Evolutionary conservation across 2,113 vertebrate genomes (phyloP), one percentile per base, ranked within the genome.

Genomic region (Ochotona curzoniae): DNA sequence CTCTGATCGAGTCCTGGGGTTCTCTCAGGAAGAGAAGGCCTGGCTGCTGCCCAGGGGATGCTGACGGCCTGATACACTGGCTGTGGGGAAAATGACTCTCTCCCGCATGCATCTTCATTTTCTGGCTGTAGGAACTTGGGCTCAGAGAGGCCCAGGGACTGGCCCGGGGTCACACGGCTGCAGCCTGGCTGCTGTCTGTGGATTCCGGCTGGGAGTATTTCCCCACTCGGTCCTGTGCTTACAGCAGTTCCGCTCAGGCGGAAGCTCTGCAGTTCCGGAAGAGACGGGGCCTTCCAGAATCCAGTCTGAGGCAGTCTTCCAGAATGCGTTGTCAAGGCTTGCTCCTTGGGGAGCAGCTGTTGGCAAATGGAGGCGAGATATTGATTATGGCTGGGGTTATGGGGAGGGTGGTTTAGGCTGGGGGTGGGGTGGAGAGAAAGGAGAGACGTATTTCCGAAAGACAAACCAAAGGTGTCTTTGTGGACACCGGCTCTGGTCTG

Each of bases 331-430:
- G 91, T 94, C 89, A 96, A 86, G 87, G 57, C 60, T 54, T 51
- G 30, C 63, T 93, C 87, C 93, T 87, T 23, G 26, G 89, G 91
- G 93, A 94, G 47, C 49, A 80, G 67, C 86, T 93, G 75, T 67
- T 96, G 95, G 96, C 91, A 93, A 90, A 86, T 26, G 71, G 38
- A 95, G 78, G 47, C 5, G 21, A 94, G 91, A 83, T 96, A 96
- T 93, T 95, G 96, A 96, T 97, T 93, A 89, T 88, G 67, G 89
- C 89, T 87, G 49, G n/a, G 69, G 38, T 57, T 23, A 9, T 60
- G n/a, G 54, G 49, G 28, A 30, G 49, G 11, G 49, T 9, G 32
- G 47, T 35, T 85, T 70, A 76, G 67, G 61, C 30, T 25, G 23
- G 25, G 12, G 5, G 0, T 13, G 2, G 17, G 0, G 1, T 28